Percentiles rank a stretch among this genome's conserved stretches.
Evolutionary conservation across 2,888 invertebrate species (phyloP).

Genomic region (Abrostola tripartita): DNA sequence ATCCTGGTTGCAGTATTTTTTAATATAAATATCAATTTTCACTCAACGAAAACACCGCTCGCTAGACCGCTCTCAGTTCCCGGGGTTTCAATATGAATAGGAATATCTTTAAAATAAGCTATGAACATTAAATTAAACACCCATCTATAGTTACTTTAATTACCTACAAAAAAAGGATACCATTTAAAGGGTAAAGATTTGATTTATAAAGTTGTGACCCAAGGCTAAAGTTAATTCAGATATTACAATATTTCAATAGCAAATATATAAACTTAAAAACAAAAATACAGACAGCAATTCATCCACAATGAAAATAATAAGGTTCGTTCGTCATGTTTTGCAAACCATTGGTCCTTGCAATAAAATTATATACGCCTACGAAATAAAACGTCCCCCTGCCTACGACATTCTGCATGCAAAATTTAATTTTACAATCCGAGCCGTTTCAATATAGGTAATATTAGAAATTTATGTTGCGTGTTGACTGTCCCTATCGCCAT

Average conservation of each 20-base stretch:
- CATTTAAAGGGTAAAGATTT: too few relatives aligned
- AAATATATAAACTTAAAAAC: too few relatives aligned
- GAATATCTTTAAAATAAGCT: too few relatives aligned
- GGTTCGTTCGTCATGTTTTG: conserved; percentile 79
- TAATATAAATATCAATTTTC: too few relatives aligned
- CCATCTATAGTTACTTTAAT: too few relatives aligned
- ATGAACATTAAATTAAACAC: too few relatives aligned
- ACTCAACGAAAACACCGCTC: too few relatives aligned
- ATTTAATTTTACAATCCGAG: conserved; percentile 87
- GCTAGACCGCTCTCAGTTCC: too few relatives aligned
- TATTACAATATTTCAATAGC: conserved; percentile 2
- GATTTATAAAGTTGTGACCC: too few relatives aligned
- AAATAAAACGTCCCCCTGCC: conserved; percentile 81
- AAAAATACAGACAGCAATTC: conserved; percentile 28
- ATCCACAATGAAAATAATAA: conserved; percentile 61
- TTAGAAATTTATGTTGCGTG: conserved; percentile 85
- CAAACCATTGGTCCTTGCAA: conserved; percentile 86
- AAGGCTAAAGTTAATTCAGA: neutral
- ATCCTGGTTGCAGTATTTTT: neutral
- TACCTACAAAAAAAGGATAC: too few relatives aligned
- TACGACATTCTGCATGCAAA: conserved; percentile 86
- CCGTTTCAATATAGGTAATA: conserved; percentile 87
- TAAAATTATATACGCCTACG: conserved; percentile 89
- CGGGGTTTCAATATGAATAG: too few relatives aligned
- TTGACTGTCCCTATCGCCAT: conserved; percentile 76